Base-by-base conservation (phyloP, 2,888 invertebrate genomes). In the Scaptomyza flava region DNA sequence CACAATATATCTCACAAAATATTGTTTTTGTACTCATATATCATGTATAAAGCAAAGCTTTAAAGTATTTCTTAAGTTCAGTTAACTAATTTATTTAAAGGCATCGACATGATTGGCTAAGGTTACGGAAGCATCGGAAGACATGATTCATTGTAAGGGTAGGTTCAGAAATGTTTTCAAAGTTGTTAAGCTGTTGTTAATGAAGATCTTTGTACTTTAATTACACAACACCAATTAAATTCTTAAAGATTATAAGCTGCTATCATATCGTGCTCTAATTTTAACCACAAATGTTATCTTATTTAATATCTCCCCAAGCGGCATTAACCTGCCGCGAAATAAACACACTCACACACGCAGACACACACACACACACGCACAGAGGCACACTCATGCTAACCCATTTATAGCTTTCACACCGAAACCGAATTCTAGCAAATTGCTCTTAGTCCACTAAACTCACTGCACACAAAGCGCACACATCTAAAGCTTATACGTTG, bases 361-460 rank as follows among this genome's bases (percentile, higher is more conserved):
- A 54, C 60, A 36, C 33, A 23, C 20, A 48, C 20, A 48, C 30
- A n/a, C 46, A 3, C 51, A 27, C n/a, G n/a, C 14, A 51, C 56
- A 48, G 45, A 20, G 54, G 50, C 60, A 36, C 33, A 45, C 36
- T 14, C 54, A 52, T 52, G 34, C 7, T 30, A 31, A 38, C n/a
- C 51, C 63, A 57, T 57, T 63, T 69, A 64, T 65, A 60, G 60
- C 54, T 42, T 67, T 45, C 53, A 34, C 56, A 42, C 34, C 70
- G 36, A 61, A 65, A 42, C 54, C 66, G 80, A 83, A 68, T 63
- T 68, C 54, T 52, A 53, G 84, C 61, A 73, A 71, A 81, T 78
- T 87, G 79, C 79, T 63, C 54, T 46, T 54, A 69, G 81, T 62
- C 57, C 69, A 53, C 61, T 75, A 72, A 80, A 57, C 69, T 75